A percentile compares a stretch with the other conserved stretches of the same genome.
phyloP scores from a whole-genome alignment of 1,140 invertebrate genomes.

The Cardiocondyla obscurior region DNA sequence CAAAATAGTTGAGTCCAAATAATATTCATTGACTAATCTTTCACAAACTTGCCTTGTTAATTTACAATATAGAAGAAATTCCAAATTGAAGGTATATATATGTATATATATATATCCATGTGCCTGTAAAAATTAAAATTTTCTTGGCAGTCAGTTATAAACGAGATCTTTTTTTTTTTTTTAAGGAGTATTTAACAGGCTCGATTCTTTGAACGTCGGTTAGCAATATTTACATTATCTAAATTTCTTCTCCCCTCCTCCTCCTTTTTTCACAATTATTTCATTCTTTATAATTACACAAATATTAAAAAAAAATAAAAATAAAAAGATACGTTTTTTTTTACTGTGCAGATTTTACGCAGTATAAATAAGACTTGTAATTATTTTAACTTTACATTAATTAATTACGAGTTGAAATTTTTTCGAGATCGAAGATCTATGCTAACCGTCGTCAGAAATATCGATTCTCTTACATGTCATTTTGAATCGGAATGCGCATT shows the following conservation, averaged over 20 bases:
- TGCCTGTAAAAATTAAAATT: conserved; percentile 11
- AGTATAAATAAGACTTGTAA: neutral
- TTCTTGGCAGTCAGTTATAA: conserved; percentile 54
- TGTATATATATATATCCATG: too few relatives aligned
- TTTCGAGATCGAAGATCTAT: neutral
- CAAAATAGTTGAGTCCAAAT: neutral
- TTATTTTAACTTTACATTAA: neutral
- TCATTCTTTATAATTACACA: too few relatives aligned
- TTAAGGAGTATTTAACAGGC: conserved; percentile 20
- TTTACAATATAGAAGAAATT: conserved; percentile 17
- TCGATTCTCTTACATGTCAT: neutral
- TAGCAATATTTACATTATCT: conserved; percentile 15
- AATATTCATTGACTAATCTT: neutral
- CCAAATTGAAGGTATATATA: neutral
- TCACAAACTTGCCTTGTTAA: neutral
- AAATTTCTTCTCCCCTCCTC: neutral
- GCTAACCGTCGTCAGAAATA: conserved; percentile 31
- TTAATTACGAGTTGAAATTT: neutral
- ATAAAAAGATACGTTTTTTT: neutral
- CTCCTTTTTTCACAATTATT: neutral
- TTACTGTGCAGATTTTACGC: neutral
- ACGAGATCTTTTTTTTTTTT: conserved; percentile 43
- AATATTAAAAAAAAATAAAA: conserved; percentile 11
- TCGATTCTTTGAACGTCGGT: conserved; percentile 9
- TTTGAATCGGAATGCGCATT: conserved; percentile 21